Conservation (phyloP, 2,888 invertebrate species). For the Machimus atricapillus region DNA sequence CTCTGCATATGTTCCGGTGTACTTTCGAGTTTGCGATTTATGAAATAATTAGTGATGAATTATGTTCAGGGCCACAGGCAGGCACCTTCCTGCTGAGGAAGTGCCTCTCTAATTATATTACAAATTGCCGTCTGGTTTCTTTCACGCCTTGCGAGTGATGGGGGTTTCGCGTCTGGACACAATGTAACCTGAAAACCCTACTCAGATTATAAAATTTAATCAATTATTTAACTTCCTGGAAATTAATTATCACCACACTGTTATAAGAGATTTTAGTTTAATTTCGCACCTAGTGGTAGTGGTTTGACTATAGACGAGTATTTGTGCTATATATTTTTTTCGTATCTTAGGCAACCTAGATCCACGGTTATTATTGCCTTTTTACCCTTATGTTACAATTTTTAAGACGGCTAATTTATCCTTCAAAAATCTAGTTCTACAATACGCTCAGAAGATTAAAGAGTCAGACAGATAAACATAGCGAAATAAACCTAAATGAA, state of each 20-base stretch:
- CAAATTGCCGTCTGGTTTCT: slow-evolving; percentile 4
- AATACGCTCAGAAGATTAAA: too few relatives aligned
- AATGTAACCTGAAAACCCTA: not conserved
- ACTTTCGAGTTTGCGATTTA: slow-evolving; percentile 11
- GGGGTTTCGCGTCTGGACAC: not conserved
- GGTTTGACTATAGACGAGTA: too few relatives aligned
- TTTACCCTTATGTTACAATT: too few relatives aligned
- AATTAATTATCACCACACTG: not conserved
- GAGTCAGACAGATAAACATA: too few relatives aligned
- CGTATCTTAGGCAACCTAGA: too few relatives aligned
- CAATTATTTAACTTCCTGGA: not conserved
- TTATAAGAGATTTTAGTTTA: not conserved
- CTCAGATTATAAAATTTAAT: not conserved
- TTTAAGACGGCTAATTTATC: too few relatives aligned
- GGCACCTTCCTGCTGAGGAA: not conserved
- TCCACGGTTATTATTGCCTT: too few relatives aligned
- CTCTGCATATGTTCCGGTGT: not conserved
- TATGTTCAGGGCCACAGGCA: not conserved
- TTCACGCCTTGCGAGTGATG: not conserved
- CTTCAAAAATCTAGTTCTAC: too few relatives aligned
- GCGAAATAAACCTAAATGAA: too few relatives aligned
- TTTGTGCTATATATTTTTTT: too few relatives aligned
- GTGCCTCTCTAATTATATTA: not conserved
- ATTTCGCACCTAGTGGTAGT: not conserved
- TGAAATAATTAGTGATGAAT: slow-evolving; percentile 23